Evolutionary conservation across 2,113 vertebrate genomes (phyloP).

Genomic region (Centropus bengalensis): DNA sequence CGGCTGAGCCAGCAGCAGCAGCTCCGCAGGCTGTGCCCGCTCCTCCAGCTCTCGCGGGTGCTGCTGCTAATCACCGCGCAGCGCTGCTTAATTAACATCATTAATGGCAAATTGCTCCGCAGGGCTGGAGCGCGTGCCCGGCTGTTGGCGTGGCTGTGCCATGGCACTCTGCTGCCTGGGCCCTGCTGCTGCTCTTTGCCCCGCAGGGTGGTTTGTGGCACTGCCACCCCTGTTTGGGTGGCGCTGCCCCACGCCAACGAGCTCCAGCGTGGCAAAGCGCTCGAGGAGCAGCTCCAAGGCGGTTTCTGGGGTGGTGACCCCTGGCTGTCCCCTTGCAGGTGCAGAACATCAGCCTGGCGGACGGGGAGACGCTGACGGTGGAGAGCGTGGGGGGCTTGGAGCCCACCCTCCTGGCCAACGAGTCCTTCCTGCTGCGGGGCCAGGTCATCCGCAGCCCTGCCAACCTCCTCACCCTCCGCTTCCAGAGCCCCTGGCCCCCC

Average conservation of each 20-base stretch:
- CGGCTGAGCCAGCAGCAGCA: not conserved
- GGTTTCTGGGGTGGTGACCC: not conserved
- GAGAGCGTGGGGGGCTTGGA: constrained; percentile 83
- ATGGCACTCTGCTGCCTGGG: not conserved
- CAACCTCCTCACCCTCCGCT: constrained; percentile 87
- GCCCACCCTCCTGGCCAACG: constrained; percentile 88
- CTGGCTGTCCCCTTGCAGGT: constrained; percentile 73
- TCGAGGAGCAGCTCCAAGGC: accelerated
- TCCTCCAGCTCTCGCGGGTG: not conserved
- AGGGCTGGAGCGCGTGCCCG: not conserved
- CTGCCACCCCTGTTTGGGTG: not conserved
- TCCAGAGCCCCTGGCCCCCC: constrained; percentile 81
- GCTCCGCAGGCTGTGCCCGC: not conserved
- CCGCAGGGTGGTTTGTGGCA: not conserved
- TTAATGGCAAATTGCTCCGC: constrained; percentile 76
- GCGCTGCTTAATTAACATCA: constrained; percentile 74
- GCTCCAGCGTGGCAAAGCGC: not conserved
- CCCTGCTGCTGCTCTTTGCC: accelerated
- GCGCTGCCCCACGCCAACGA: not conserved
- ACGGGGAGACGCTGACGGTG: constrained; percentile 86
- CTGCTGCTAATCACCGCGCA: constrained; percentile 36
- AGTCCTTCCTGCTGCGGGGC: constrained; percentile 90
- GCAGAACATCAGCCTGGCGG: constrained; percentile 88
- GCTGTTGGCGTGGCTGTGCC: not conserved
- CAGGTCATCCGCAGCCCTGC: constrained; percentile 91